Percentiles rank a stretch among this genome's conserved stretches.
These are phyloP conservation scores for Fregetta grallaria DNA, from an alignment of 2,113 vertebrate genomes.

Conservation along the genomic window DNA sequence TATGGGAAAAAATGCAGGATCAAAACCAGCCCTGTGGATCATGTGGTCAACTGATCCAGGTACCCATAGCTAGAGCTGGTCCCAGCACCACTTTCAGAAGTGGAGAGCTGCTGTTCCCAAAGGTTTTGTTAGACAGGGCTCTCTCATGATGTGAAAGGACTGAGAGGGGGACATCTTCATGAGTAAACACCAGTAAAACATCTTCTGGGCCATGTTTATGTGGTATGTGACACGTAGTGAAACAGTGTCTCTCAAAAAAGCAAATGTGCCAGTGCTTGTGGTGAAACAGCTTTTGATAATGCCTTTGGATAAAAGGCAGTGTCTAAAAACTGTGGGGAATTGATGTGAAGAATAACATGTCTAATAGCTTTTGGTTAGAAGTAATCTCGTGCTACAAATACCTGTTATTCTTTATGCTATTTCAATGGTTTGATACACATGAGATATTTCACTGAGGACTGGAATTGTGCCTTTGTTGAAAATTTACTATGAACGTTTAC, in stretches of 20 bases:
- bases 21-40: background rate
- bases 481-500: background rate
- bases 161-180: background rate
- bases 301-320: background rate
- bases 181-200: background rate
- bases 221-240: background rate
- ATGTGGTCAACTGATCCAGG: background rate
- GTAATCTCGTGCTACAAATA: background rate
- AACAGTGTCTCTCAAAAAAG: background rate
- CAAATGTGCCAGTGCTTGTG: background rate
- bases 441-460: background rate
- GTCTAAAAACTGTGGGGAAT: background rate
- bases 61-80: background rate
- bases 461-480: background rate
- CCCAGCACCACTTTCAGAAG: background rate
- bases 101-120: background rate
- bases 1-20: background rate
- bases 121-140: background rate
- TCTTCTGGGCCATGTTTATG: background rate
- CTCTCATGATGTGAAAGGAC: background rate
- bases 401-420: background rate
- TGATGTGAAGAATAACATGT: background rate
- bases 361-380: background rate
- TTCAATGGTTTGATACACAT: background rate
- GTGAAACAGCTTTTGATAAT: background rate